Evolutionary conservation across 2,797 vertebrate genomes (phyloP), one percentile per base, ranked within the genome.

Genomic region (Sphenopsis melanotis): DNA sequence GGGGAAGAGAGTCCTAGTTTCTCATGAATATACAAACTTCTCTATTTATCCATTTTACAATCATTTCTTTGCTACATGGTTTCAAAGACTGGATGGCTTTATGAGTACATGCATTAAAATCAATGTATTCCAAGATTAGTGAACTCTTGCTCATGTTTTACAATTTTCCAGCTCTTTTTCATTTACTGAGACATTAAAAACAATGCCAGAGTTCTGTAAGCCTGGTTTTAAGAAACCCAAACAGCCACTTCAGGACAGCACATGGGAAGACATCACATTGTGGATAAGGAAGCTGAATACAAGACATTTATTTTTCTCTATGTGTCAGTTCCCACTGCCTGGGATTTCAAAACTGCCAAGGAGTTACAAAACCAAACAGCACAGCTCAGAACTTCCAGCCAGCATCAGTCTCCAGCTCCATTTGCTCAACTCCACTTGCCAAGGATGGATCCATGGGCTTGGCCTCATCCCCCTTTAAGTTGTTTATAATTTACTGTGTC

Each of bases 361-460:
- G 56, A 63, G 52, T 76, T 69, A 76, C 39, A 81, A 95, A 95
- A 80, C 60, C 83, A 92, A 95, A 61, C n/a, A 83, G 23, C 90
- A 83, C 52, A 74, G 53, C 56, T 29, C 34, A 87, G 64, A 86
- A 75, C 72, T 81, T 83, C 60, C 65, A 91, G 82, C 60, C 82
- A 90, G 81, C 61, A 65, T 64, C 84, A 9, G 1, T 56, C 75
- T 78, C 84, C 88, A 85, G 78, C 83, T 90, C 86, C 64, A 50
- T 44, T 90, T 75, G 44, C 49, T 90, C 71, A 82, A 6, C 52
- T 82, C 71, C 46, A 17, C 34, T 90, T 75, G 82, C 90, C 92
- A 93, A 64, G 61, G 88, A 61, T 5, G 26, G 81, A 78, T 59
- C 46, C 64, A 44, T 6, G 57, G 76, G 46, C 42, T 75, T 71